Percentiles rank a stretch among this genome's conserved stretches.
Conservation (phyloP, 1,140 invertebrate species). For the Meloidogyne chitwoodi region DNA sequence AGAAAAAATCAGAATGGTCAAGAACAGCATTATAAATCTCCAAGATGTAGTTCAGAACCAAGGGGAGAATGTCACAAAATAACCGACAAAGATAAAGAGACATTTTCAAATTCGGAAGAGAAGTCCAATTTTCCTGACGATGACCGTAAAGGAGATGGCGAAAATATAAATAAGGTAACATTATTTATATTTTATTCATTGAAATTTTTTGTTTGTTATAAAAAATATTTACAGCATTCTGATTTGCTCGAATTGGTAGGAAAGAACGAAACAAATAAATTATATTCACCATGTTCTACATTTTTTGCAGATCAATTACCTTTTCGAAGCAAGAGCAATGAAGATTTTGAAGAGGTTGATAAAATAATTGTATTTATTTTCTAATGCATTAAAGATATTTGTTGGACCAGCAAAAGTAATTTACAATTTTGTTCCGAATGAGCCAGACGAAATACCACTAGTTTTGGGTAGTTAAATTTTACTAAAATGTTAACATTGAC, state of each 20-base stretch:
- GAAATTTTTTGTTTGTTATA: too few relatives aligned
- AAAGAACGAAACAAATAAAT: neutral
- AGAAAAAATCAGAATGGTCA: neutral
- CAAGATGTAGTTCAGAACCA: neutral
- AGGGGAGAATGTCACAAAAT: neutral
- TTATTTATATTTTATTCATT: too few relatives aligned
- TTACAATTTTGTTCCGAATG: slow-evolving; percentile 53
- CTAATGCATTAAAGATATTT: too few relatives aligned
- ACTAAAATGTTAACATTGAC: slow-evolving; percentile 16
- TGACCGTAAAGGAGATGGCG: neutral
- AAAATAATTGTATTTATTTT: too few relatives aligned
- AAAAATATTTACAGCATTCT: neutral
- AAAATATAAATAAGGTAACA: neutral
- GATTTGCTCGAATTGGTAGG: neutral
- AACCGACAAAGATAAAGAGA: neutral
- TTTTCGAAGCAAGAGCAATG: neutral
- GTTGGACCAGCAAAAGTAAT: slow-evolving; percentile 42
- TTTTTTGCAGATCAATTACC: neutral
- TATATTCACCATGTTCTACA: neutral
- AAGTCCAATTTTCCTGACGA: neutral
- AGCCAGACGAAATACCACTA: slow-evolving; percentile 49
- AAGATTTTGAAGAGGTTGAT: neutral
- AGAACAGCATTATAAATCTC: neutral
- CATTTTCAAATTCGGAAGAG: neutral
- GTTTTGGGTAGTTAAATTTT: slow-evolving; percentile 41